Conservation (phyloP, 1,140 invertebrate species). For the Dendrolimus kikuchii region DNA sequence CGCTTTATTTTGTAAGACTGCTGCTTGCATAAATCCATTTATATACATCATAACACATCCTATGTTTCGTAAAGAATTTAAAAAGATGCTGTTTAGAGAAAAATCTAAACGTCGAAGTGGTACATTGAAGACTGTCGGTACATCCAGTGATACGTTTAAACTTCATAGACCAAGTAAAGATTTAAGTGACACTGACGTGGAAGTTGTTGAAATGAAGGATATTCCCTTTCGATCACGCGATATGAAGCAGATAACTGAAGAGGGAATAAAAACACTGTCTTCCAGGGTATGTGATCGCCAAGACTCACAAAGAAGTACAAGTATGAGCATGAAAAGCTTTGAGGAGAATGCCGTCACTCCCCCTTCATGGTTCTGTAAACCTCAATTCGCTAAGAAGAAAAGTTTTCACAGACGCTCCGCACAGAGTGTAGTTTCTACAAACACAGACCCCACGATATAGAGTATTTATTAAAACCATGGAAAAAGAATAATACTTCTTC, state of each 20-base stretch:
- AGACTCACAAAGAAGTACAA: conserved; percentile 44
- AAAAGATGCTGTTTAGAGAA: conserved; percentile 55
- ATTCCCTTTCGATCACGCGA: conserved; percentile 44
- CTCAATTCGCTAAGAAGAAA: conserved; percentile 57
- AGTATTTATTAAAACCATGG: conserved; percentile 1
- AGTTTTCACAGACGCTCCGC: conserved; percentile 47
- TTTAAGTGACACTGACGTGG: conserved; percentile 60
- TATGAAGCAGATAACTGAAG: conserved; percentile 12
- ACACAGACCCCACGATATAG: conserved; percentile 19
- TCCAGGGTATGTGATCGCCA: conserved; percentile 43
- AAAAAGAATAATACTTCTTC: no score
- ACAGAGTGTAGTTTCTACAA: conserved; percentile 25
- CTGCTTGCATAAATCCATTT: conserved; percentile 83
- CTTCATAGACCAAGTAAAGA: conserved; percentile 51
- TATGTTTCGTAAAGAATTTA: conserved; percentile 75
- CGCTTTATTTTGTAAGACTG: conserved; percentile 82
- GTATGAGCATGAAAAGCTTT: conserved; percentile 55
- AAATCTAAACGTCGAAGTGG: conserved; percentile 51
- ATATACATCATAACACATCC: conserved; percentile 83
- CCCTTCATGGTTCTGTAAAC: conserved; percentile 66
- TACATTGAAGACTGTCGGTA: conserved; percentile 48
- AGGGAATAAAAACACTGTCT: conserved; percentile 42
- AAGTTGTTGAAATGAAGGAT: conserved; percentile 67
- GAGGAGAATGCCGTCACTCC: conserved; percentile 54
- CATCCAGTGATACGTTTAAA: conserved; percentile 32